Base-by-base conservation (phyloP, 2,888 invertebrate genomes). In the Pterobdella sp. region DNA sequence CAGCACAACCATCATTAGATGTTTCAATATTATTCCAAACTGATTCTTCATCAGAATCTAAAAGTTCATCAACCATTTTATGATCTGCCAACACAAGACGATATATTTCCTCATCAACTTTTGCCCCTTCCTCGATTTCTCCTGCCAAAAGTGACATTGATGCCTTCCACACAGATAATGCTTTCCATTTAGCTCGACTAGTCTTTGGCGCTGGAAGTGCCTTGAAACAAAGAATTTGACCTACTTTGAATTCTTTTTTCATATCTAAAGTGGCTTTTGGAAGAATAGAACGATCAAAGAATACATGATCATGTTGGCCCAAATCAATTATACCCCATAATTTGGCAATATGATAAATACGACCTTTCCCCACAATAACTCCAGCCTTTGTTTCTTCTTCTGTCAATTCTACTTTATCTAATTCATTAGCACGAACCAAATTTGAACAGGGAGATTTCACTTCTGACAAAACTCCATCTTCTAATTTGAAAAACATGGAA, bases 251-350 rank as follows among this genome's bases (percentile, higher is more conserved):
- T 42, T 69, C 73, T 29, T 68, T 69, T 22, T 73, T 68, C 63
- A 73, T 32, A 31, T 73, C 73, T 1, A 56, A 0, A 34, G 42
- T 69, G 29, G 68, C 63, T 29, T 68, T 64, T 37, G 68, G 69
- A 18, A 73, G 64, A 42, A 73, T 73, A 7, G 73, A 73, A 22
- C 73, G 56, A 60, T 73, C 73, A 63, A 73, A 73, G 64, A 73
- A 73, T 10, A 73, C 73, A 29, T 73, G 73, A n/a, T 73, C 73
- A 32, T 73, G 73, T 42, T 73, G 68, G 22, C 73, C 73, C 10
- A 73, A 49, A 68, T 73, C 73, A 63, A 73, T 69, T 26, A 73
- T 73, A 14, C 73, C 73, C 73, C 73, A 73, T 22, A 73, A 68
- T 64, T 73, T 73, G 31, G 73, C 73, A 22, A 73, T 69, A 49